Evolutionary conservation across 2,888 invertebrate genomes (phyloP), one percentile per base, ranked within the genome.

Genomic region (Agapetus fuscipes): DNA sequence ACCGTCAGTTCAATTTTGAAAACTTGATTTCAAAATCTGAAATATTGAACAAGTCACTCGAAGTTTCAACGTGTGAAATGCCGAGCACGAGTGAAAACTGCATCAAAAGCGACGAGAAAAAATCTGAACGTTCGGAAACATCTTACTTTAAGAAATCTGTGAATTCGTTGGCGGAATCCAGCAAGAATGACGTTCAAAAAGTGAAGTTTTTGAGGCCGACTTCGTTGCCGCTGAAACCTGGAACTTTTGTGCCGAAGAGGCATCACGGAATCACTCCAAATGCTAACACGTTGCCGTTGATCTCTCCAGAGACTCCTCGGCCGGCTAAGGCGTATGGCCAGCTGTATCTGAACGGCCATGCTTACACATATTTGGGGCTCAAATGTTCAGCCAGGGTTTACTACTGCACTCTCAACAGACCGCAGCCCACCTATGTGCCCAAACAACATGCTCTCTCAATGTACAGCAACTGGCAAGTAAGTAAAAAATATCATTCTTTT

Each of bases 401-500:
- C 52, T 96, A 90, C 61, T 95, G 95, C 55, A 93, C 93, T 1
- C 74, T 94, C 33, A 90, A 91, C 60, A 81, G 90, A 50, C 87
- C 91, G 1, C 95, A 96, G 58, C 95, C 96, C 2, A 91, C 90
- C 59, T 95, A 94, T 58, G 90, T 94, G 41, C 84, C 83, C 1
- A 87, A 88, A 52, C 81, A 85, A 59, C 85, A 87, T 55, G 87
- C 85, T 52, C 65, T 95, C 37, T 95, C 94, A 28, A 96, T 96
- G 95, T 96, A 96, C 60, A 93, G 93, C 37, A 93, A 94, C 59
- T 96, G 95, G 88, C 82, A 83, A 68, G 81, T 83, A 57, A 71
- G 54, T 43, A 30, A 34, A 34, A 15, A 20, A 4, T 20, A 9
- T 6, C 20, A 20, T 6, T 20, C 9, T 6, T 20, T 20, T 9